A percentile compares a stretch with the other conserved stretches of the same genome.
Evolutionary conservation across 2,797 vertebrate species (phyloP).

Genomic region (Enteromius thamalakanensis): DNA sequence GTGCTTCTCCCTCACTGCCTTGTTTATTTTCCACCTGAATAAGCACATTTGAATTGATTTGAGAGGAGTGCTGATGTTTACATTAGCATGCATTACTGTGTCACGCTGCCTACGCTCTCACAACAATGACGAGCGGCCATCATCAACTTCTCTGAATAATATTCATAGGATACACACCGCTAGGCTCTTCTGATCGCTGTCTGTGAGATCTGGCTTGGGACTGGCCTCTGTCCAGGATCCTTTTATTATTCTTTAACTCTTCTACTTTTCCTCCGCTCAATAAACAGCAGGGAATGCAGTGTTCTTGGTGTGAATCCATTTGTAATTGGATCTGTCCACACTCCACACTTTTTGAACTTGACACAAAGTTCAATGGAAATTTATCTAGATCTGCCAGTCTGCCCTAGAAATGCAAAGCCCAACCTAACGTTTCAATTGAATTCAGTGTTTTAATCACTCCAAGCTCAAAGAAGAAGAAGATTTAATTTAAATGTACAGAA

Average conservation of each 20-base stretch:
- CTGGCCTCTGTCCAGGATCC: not conserved
- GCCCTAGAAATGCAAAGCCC: slow-evolving; percentile 2
- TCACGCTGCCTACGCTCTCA: slow-evolving; percentile 75
- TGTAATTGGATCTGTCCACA: slow-evolving; percentile 20
- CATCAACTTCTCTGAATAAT: slow-evolving; percentile 65
- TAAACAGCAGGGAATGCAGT: not conserved
- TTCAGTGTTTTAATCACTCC: not conserved
- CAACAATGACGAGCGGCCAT: slow-evolving; percentile 74
- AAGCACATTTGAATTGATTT: slow-evolving; percentile 81
- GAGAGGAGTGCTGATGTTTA: slow-evolving; percentile 81
- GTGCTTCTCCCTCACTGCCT: slow-evolving; percentile 69
- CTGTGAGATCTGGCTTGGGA: slow-evolving; percentile 22
- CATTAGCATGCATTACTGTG: slow-evolving; percentile 84
- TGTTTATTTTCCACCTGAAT: slow-evolving; percentile 81
- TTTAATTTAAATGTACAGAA: too few species aligned
- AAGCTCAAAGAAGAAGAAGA: too few species aligned
- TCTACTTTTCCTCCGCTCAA: slow-evolving; percentile 7
- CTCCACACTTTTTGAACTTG: slow-evolving; percentile 17
- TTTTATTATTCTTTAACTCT: not conserved
- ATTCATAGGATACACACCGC: slow-evolving; percentile 53
- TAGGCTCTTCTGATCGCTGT: slow-evolving; percentile 51
- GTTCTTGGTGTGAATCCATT: slow-evolving; percentile 6
- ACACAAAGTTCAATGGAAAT: slow-evolving; percentile 14
- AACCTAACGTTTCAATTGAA: not conserved
- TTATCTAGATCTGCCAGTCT: not conserved